These are phyloP conservation scores for Neoniphon sammara DNA, from an alignment of 2,797 vertebrate genomes.

Conservation along the genomic window DNA sequence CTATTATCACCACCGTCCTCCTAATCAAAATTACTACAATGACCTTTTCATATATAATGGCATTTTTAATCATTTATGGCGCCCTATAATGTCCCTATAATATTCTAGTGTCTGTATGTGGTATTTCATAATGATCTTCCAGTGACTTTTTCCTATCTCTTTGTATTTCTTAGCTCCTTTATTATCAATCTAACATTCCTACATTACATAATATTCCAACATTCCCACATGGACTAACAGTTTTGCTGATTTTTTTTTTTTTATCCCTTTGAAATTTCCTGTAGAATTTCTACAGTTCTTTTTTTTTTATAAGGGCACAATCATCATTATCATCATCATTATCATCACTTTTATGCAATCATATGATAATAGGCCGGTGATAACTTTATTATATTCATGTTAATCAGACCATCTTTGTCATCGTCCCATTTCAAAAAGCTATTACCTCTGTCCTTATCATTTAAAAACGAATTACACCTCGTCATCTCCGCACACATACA, in stretches of 20 bases:
- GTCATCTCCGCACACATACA: constrained; percentile 35
- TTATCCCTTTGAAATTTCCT: background rate
- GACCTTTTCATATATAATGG: too few species aligned
- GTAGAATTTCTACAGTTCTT: constrained; percentile 11
- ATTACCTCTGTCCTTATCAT: constrained; percentile 73
- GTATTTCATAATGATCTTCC: too few species aligned
- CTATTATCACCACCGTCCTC: constrained; percentile 12
- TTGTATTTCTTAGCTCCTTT: too few species aligned
- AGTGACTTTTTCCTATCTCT: too few species aligned
- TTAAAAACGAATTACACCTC: constrained; percentile 71
- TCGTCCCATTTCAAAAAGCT: constrained; percentile 66
- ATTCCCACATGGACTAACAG: too few species aligned
- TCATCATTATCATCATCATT: constrained; percentile 48
- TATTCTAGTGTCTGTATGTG: background rate
- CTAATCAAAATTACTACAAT: constrained; percentile 22
- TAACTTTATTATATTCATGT: constrained; percentile 65
- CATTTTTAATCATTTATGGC: too few species aligned
- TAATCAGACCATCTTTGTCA: constrained; percentile 69
- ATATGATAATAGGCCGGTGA: constrained; percentile 58
- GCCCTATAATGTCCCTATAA: too few species aligned
- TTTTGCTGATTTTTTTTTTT: background rate
- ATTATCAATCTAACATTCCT: too few species aligned
- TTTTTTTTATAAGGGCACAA: constrained; percentile 17
- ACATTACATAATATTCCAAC: too few species aligned
- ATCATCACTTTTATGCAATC: constrained; percentile 47